phyloP scores from a whole-genome alignment of 2,888 invertebrate genomes.

The Cheilosia soror region DNA sequence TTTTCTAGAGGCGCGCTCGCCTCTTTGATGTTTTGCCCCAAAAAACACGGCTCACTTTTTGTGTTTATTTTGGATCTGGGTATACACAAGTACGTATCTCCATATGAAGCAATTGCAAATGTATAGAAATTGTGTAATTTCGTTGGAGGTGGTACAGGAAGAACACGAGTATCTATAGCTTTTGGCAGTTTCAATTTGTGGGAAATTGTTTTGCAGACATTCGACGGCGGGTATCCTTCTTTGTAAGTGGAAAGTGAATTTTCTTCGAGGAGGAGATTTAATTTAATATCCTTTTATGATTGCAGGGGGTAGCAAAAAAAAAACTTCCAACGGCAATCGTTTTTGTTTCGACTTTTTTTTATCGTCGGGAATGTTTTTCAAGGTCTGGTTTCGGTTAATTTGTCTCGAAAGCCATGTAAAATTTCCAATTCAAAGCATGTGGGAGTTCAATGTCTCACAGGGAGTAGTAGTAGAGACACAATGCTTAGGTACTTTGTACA shows the following conservation, averaged over 20 bases:
- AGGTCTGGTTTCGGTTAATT: slow-evolving; percentile 33
- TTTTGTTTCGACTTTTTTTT: slow-evolving; percentile 1
- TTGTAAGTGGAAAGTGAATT: slow-evolving; percentile 7
- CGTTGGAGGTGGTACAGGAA: not conserved
- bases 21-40: slow-evolving; percentile 66
- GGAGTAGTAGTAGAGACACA: slow-evolving; percentile 25
- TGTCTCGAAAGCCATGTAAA: slow-evolving; percentile 19
- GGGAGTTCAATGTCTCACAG: slow-evolving; percentile 33
- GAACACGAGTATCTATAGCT: slow-evolving; percentile 47
- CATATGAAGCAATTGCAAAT: slow-evolving; percentile 58
- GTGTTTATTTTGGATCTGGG: not conserved
- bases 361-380: slow-evolving; percentile 1
- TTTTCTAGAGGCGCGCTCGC: slow-evolving; percentile 54
- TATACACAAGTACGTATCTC: not conserved
- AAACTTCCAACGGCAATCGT: slow-evolving; percentile 1
- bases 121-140: slow-evolving; percentile 55
- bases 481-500: slow-evolving; percentile 24
- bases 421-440: slow-evolving; percentile 44
- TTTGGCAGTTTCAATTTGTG: slow-evolving; percentile 68
- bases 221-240: not conserved
- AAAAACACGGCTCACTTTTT: slow-evolving; percentile 21
- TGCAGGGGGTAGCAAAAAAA: slow-evolving; percentile 6
- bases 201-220: slow-evolving; percentile 55
- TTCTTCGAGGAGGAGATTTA: slow-evolving; percentile 34
- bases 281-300: slow-evolving; percentile 66